Conservation (phyloP, 2,113 vertebrate species). For the Alaudala cheleensis region DNA sequence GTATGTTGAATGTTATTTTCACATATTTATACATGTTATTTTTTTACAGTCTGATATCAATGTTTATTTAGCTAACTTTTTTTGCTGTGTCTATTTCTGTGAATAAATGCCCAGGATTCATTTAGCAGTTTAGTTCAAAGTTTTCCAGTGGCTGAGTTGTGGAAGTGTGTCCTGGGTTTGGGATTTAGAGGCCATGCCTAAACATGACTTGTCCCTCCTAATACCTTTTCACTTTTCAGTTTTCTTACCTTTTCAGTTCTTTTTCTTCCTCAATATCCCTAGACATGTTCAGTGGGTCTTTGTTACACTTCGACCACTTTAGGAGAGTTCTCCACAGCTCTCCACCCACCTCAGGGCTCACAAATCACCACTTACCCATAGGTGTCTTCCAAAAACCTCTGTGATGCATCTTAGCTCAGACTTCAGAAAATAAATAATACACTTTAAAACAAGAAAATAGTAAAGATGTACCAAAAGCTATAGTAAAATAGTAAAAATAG, state of each 20-base stretch:
- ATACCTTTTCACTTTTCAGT: neutral
- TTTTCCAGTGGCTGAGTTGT: neutral
- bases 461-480: neutral
- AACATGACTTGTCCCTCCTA: neutral
- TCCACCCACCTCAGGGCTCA: neutral
- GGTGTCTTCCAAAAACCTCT: neutral
- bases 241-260: neutral
- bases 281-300: neutral
- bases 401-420: neutral
- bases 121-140: neutral
- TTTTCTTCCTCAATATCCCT: neutral
- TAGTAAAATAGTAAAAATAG: neutral
- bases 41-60: neutral
- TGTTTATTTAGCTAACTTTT: neutral
- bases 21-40: neutral
- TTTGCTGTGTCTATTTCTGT: neutral
- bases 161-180: neutral
- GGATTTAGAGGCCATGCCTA: neutral
- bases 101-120: neutral
- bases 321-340: neutral
- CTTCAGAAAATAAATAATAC: neutral
- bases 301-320: neutral
- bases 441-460: neutral
- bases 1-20: no score
- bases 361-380: neutral